These are phyloP conservation scores for Drosophila mojavensis DNA, from an alignment of 1,140 invertebrate genomes.

Conservation along the genomic window DNA sequence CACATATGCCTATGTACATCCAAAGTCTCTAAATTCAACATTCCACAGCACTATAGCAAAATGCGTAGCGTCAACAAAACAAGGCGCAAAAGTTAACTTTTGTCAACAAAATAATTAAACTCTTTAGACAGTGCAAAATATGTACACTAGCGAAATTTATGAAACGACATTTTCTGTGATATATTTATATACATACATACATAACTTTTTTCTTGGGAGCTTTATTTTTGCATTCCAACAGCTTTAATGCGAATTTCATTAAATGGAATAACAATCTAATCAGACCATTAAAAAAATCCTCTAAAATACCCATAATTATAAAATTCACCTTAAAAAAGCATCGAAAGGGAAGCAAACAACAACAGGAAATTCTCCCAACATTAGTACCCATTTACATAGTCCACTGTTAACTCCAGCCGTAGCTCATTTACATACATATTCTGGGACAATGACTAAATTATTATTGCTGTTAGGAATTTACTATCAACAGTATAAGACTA, in stretches of 20 bases:
- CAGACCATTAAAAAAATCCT: background rate
- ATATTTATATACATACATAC: background rate
- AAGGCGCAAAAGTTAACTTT: constrained; percentile 58
- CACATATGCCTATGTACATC: constrained; percentile 23
- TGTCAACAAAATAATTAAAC: constrained; percentile 75
- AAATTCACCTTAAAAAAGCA: background rate
- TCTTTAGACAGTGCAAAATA: constrained; percentile 51
- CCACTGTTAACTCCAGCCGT: too few species aligned
- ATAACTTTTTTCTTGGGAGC: too few species aligned
- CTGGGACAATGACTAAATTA: too few species aligned
- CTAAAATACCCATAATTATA: background rate
- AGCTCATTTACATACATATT: too few species aligned
- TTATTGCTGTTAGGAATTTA: too few species aligned
- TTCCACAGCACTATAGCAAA: constrained; percentile 58
- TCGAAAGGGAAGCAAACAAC: background rate
- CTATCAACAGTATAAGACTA: constrained; percentile 1
- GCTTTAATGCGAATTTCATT: background rate
- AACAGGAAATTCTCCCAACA: background rate
- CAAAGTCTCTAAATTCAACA: constrained; percentile 53
- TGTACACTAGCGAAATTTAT: constrained; percentile 56
- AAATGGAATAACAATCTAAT: background rate
- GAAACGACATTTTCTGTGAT: constrained; percentile 12
- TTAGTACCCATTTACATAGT: too few species aligned
- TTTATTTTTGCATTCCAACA: constrained; percentile 19
- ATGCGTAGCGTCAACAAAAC: constrained; percentile 51